These are phyloP conservation scores for Andrena dorsata DNA, from an alignment of 2,888 invertebrate species.

Conservation along the genomic window DNA sequence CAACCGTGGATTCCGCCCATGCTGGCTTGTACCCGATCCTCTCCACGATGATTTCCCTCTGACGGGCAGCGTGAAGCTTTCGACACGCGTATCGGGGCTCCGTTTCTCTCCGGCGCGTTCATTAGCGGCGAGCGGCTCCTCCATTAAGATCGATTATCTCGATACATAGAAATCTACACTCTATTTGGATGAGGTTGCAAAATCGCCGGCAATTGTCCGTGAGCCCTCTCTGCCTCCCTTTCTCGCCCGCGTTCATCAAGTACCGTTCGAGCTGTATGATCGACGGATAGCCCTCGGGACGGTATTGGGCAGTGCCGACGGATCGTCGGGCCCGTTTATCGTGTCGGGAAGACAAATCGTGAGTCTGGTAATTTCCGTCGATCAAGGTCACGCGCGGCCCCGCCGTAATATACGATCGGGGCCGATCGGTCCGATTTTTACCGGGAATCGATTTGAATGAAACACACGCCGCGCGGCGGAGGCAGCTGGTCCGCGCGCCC, in stretches of 20 bases:
- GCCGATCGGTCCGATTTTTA: constrained; percentile 62
- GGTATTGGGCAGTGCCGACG: neutral
- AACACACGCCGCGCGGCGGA: constrained; percentile 49
- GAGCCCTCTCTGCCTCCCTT: neutral
- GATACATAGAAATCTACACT: constrained; percentile 58
- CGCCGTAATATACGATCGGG: constrained; percentile 58
- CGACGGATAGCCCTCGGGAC: constrained; percentile 11
- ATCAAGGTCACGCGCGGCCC: constrained; percentile 54
- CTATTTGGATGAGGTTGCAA: constrained; percentile 56
- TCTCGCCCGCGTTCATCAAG: neutral
- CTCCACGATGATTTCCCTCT: constrained; percentile 24
- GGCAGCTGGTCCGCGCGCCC: constrained; percentile 62
- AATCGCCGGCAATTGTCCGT: constrained; percentile 28
- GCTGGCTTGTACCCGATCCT: neutral
- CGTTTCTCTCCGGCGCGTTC: constrained; percentile 26
- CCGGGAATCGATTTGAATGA: constrained; percentile 73
- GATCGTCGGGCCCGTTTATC: constrained; percentile 27
- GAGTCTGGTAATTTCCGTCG: constrained; percentile 65
- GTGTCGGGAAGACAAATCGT: constrained; percentile 73
- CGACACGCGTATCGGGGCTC: constrained; percentile 27
- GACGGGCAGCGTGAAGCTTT: constrained; percentile 23
- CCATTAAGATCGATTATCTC: constrained; percentile 70
- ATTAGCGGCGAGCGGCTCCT: constrained; percentile 48
- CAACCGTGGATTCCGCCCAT: neutral
- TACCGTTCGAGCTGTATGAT: neutral